phyloP scores from a whole-genome alignment of 1,140 invertebrate species.

The Cherax quadricarinatus region DNA sequence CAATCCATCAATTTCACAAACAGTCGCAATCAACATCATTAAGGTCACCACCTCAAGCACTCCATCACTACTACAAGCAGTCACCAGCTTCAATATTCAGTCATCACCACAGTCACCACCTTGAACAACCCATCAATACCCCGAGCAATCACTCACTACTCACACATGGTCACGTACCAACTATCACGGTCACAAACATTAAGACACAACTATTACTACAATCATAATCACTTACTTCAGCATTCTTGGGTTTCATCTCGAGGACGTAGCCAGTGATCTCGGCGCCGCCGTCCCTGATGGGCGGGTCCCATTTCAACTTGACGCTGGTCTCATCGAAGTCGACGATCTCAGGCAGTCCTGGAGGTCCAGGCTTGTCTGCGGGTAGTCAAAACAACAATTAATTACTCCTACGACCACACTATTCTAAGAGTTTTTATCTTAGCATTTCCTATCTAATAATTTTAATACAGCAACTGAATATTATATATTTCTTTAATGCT shows the following conservation, averaged over 20 bases:
- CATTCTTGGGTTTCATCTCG: slow-evolving; percentile 87
- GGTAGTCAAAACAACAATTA: slow-evolving; percentile 16
- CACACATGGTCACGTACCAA: no score
- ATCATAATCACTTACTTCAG: slow-evolving; percentile 70
- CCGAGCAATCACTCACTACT: no score
- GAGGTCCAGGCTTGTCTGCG: slow-evolving; percentile 88
- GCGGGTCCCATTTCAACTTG: slow-evolving; percentile 97
- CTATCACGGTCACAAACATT: no score
- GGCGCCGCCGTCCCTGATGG: slow-evolving; percentile 95
- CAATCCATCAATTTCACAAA: background rate
- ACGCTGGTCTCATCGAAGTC: slow-evolving; percentile 96
- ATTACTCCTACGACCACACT: background rate
- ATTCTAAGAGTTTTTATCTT: background rate
- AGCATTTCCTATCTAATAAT: background rate
- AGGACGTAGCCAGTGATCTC: slow-evolving; percentile 96
- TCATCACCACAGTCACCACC: no score
- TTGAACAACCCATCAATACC: no score
- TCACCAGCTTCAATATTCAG: no score
- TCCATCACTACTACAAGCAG: background rate
- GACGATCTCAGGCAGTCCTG: slow-evolving; percentile 93
- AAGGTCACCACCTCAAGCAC: background rate
- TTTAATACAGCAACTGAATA: background rate
- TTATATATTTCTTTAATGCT: no score
- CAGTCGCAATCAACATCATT: background rate
- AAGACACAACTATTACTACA: no score